These are phyloP conservation scores for Rynchops niger DNA, from an alignment of 2,113 vertebrate genomes.

Conservation along the genomic window DNA sequence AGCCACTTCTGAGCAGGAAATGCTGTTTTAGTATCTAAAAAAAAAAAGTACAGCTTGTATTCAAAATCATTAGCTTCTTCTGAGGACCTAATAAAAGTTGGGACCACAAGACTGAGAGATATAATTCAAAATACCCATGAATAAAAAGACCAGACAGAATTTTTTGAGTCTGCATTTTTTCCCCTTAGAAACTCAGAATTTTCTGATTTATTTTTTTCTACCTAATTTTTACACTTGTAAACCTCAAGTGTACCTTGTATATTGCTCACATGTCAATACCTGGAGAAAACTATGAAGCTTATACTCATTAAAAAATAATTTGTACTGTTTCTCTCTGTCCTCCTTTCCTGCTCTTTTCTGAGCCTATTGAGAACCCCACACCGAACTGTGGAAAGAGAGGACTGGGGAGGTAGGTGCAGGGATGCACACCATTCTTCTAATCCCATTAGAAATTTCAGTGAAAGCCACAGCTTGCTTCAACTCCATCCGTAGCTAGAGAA, in stretches of 20 bases:
- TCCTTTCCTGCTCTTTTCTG: background rate
- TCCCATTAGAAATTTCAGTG: background rate
- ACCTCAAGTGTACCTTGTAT: background rate
- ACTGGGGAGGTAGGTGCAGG: background rate
- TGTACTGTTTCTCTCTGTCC: background rate
- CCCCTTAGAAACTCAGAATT: background rate
- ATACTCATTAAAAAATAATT: background rate
- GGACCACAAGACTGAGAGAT: background rate
- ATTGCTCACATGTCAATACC: background rate
- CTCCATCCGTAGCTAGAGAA: background rate
- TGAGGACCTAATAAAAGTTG: background rate
- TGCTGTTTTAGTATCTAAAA: background rate
- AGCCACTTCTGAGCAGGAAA: conserved; percentile 46
- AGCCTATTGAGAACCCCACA: background rate
- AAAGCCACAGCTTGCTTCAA: background rate
- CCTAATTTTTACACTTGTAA: background rate
- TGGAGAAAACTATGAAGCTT: background rate
- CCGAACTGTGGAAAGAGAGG: background rate
- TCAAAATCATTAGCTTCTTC: background rate
- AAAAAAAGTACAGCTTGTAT: background rate
- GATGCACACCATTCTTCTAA: background rate
- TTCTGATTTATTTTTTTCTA: background rate
- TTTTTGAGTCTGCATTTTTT: background rate
- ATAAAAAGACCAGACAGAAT: background rate
- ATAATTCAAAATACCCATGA: background rate